These are phyloP conservation scores for Labeo catla DNA, from an alignment of 2,113 vertebrate species.

Conservation along the genomic window DNA sequence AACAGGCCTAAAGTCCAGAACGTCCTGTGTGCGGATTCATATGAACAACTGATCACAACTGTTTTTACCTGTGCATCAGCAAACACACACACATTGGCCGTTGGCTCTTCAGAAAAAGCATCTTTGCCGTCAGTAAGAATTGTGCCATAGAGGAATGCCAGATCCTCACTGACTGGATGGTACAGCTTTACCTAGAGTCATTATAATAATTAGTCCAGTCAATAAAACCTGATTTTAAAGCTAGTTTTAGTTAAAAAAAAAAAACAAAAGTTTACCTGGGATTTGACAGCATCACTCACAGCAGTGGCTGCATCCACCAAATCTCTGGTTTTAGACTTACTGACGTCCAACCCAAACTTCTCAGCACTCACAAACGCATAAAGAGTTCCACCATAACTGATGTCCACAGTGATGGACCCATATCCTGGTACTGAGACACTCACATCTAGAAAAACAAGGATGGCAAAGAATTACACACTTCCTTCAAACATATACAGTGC, in stretches of 20 bases:
- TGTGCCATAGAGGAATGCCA: conserved; percentile 93
- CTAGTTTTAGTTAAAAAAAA: neutral
- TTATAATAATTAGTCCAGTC: neutral
- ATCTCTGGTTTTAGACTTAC: conserved; percentile 81
- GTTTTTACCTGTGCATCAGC: conserved; percentile 89
- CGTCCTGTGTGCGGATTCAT: neutral
- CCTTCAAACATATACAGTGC: too few relatives aligned
- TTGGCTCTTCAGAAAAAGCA: conserved; percentile 80
- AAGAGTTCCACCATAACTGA: conserved; percentile 91
- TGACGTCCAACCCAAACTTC: conserved; percentile 84
- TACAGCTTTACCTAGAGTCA: conserved; percentile 82
- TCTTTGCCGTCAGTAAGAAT: conserved; percentile 95
- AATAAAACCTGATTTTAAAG: neutral
- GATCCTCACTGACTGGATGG: conserved; percentile 87
- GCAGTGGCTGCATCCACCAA: conserved; percentile 82
- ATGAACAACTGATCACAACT: neutral
- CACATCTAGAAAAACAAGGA: conserved; percentile 75
- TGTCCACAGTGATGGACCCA: conserved; percentile 83
- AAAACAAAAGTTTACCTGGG: conserved; percentile 76
- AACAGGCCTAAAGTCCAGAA: neutral
- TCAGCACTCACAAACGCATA: conserved; percentile 87
- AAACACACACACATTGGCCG: conserved; percentile 93
- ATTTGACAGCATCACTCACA: conserved; percentile 84
- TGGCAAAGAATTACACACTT: neutral
- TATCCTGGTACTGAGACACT: conserved; percentile 77